phyloP scores from a whole-genome alignment of 2,113 vertebrate species.

The Prietella phreatophila region DNA sequence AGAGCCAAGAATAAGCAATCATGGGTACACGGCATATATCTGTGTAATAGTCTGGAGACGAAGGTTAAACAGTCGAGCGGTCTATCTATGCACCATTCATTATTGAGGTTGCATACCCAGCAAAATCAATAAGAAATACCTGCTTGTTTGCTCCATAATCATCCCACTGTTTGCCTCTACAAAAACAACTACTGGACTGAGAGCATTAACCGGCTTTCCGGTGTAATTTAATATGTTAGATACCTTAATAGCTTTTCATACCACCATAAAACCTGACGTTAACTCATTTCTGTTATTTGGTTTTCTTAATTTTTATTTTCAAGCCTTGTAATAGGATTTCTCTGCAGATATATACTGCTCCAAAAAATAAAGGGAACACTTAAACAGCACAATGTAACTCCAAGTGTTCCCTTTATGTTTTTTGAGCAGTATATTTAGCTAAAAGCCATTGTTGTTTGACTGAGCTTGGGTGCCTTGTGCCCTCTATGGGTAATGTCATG shows the following conservation, averaged over 20 bases:
- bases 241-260: not conserved
- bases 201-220: not conserved
- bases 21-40: not conserved
- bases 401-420: no score
- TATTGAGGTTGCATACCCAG: not conserved
- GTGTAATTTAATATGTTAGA: no score
- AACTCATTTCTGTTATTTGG: not conserved
- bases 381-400: no score
- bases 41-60: not conserved
- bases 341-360: not conserved
- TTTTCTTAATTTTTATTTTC: not conserved
- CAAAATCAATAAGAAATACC: not conserved
- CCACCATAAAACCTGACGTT: not conserved
- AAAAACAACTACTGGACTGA: not conserved
- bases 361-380: no score
- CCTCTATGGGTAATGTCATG: constrained; percentile 32
- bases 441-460: not conserved
- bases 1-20: not conserved
- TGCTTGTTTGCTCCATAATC: not conserved
- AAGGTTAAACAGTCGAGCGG: not conserved
- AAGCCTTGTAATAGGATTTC: not conserved
- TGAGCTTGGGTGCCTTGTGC: not conserved
- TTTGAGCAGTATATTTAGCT: no score
- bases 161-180: not conserved
- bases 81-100: not conserved